phyloP scores from a whole-genome alignment of 2,113 vertebrate species.

The Arizona elegans region DNA sequence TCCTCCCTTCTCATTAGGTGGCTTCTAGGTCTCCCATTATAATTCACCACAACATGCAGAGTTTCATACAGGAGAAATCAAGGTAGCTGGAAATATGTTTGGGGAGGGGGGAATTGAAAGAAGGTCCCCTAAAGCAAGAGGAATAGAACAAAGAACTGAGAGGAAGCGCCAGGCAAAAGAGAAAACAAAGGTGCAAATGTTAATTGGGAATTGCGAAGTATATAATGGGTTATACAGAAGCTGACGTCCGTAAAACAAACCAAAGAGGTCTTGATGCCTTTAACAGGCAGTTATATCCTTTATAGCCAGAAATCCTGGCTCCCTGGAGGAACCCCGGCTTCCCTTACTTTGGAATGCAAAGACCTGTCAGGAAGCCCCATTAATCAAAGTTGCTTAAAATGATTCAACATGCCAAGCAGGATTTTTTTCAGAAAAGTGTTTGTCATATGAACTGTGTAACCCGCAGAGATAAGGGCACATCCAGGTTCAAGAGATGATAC shows the following conservation, averaged over 20 bases:
- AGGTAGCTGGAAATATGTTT: not conserved
- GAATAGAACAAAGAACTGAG: not conserved
- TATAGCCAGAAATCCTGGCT: not conserved
- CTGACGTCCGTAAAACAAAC: not conserved
- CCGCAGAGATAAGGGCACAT: not conserved
- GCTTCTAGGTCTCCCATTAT: not conserved
- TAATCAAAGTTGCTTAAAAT: not conserved
- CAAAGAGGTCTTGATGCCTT: not conserved
- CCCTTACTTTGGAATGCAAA: not conserved
- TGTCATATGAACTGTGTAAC: not conserved
- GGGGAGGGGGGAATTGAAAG: not conserved
- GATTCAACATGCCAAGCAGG: not conserved
- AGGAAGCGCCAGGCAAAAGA: not conserved
- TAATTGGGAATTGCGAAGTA: not conserved
- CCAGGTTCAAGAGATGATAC: not conserved
- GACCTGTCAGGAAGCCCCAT: not conserved
- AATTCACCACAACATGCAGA: not conserved
- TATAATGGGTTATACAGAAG: slow-evolving; percentile 17
- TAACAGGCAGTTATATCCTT: not conserved
- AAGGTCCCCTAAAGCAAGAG: not conserved
- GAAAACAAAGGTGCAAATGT: not conserved
- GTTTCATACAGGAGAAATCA: not conserved
- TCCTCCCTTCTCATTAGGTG: not conserved
- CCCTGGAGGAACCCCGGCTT: not conserved
- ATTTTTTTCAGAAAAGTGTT: not conserved